Conservation (phyloP, 2,797 vertebrate genomes). For the Melanogrammus aeglefinus region DNA sequence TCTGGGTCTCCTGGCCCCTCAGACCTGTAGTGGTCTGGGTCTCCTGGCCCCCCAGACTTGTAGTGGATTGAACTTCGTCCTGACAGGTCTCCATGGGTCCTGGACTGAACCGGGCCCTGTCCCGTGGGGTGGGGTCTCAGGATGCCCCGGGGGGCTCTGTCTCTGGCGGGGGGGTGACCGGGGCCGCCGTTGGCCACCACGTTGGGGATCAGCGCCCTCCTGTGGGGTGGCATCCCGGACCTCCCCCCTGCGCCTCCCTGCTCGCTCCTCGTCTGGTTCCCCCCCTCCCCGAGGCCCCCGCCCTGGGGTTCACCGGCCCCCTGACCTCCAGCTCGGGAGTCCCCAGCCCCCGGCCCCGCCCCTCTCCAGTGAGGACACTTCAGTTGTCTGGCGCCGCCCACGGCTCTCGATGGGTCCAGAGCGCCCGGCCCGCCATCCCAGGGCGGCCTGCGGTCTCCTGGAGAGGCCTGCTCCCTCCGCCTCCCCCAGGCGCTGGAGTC, state of each 20-base stretch:
- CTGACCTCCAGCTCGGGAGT: slow-evolving; percentile 5
- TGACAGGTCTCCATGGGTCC: too few relatives aligned
- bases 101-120: neutral
- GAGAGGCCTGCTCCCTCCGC: slow-evolving; percentile 39
- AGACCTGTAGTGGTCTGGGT: too few relatives aligned
- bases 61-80: slow-evolving; percentile 4
- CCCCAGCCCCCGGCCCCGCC: slow-evolving; percentile 7
- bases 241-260: slow-evolving; percentile 25
- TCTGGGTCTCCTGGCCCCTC: neutral
- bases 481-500: slow-evolving; percentile 61
- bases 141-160: slow-evolving; percentile 5
- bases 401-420: slow-evolving; percentile 30
- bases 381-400: slow-evolving; percentile 30
- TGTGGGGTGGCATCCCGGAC: slow-evolving; percentile 16
- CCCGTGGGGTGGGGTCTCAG: slow-evolving; percentile 21
- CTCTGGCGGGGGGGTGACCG: slow-evolving; percentile 35
- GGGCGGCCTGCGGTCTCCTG: slow-evolving; percentile 48
- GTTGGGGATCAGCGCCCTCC: slow-evolving; percentile 20
- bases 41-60: neutral
- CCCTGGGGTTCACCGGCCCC: neutral
- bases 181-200: slow-evolving; percentile 13
- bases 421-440: slow-evolving; percentile 40
- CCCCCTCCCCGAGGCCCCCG: slow-evolving; percentile 4
- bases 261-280: slow-evolving; percentile 49
- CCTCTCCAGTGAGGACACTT: slow-evolving; percentile 20